Evolutionary conservation across 2,888 invertebrate species (phyloP), one percentile per base, ranked within the genome.

Genomic region (Baccha elongata): DNA sequence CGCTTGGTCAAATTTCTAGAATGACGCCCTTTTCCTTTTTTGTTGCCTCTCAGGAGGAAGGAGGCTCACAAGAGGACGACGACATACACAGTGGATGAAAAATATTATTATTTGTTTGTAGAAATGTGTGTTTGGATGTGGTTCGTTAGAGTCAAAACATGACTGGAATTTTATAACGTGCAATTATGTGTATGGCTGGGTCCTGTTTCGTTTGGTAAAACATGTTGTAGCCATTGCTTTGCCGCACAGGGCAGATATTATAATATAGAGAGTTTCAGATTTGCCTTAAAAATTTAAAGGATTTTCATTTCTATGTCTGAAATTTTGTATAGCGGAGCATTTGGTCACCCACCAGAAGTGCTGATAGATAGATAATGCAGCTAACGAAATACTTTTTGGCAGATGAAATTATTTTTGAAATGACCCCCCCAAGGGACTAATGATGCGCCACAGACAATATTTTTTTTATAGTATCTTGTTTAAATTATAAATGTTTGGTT

Each of bases 61-160:
- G 40, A 40, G 37, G 32, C 23, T 23, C 42, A 42, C 17, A 46
- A 10, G 44, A 44, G 10, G 3, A 17, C 5, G 42, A 42, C 5
- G 15, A 42, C 10, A 42, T 13, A 46, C 21, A 52, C 1, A 32
- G 15, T 10, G 10, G 7, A 4, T 5, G 37, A 15, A n/a, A 32
- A 48, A 42, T n/a, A 58, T 42, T 55, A 53, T 53, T 53, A 53
- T 26, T 44, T 21, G 17, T 53, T 37, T 75, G 60, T 37, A 13
- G 11, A 29, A 32, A 15, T 55, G 37, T 44, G 21, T 73, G 13
- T 42, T 60, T 64, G 48, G 62, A 40, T 76, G 67, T 76, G 65
- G 76, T 76, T 81, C 81, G 81, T 81, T 81, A 81, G 76, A 76
- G 58, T 76, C 21, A 71, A 76, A 81, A 67, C 81, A 81, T 81